Percentiles rank a stretch among this genome's conserved stretches.
phyloP scores from a whole-genome alignment of 2,888 invertebrate species.

The Disparrhopalites patrizii region DNA sequence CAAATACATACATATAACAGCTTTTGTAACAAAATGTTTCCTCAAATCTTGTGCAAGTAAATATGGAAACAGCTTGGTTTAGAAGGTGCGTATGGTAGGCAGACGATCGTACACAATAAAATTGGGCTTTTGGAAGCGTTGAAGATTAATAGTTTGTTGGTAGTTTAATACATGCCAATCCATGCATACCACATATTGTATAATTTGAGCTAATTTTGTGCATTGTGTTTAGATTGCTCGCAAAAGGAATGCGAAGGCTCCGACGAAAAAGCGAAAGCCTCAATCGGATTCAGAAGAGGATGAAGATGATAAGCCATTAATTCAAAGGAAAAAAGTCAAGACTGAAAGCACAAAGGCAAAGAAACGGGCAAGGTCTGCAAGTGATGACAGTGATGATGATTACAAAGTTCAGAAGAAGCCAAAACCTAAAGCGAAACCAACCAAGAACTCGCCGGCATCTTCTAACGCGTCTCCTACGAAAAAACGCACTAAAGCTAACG shows the following conservation, averaged over 20 bases:
- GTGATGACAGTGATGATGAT: constrained; percentile 47
- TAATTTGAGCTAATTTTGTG: neutral
- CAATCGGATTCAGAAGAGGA: constrained; percentile 30
- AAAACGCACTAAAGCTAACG: constrained; percentile 63
- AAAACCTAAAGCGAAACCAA: constrained; percentile 51
- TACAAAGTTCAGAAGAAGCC: constrained; percentile 50
- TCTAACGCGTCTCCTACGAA: constrained; percentile 48
- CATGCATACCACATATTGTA: too few relatives aligned
- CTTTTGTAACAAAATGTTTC: too few relatives aligned
- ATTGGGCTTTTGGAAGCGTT: too few relatives aligned
- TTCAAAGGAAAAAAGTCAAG: constrained; percentile 65
- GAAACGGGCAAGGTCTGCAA: constrained; percentile 30
- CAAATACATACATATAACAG: too few relatives aligned
- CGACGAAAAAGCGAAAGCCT: constrained; percentile 19
- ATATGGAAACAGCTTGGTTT: too few relatives aligned
- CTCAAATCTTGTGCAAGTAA: too few relatives aligned
- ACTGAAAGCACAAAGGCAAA: constrained; percentile 51
- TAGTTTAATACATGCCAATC: too few relatives aligned
- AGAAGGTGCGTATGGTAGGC: too few relatives aligned
- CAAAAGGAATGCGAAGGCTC: constrained; percentile 8
- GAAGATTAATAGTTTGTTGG: too few relatives aligned
- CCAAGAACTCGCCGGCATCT: constrained; percentile 11
- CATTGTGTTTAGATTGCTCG: constrained; percentile 5
- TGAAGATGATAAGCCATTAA: constrained; percentile 56
- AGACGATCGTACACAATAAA: too few relatives aligned